A percentile compares a stretch with the other conserved stretches of the same genome.
Conservation (phyloP, 2,888 invertebrate species). For the Drosophila merina region DNA sequence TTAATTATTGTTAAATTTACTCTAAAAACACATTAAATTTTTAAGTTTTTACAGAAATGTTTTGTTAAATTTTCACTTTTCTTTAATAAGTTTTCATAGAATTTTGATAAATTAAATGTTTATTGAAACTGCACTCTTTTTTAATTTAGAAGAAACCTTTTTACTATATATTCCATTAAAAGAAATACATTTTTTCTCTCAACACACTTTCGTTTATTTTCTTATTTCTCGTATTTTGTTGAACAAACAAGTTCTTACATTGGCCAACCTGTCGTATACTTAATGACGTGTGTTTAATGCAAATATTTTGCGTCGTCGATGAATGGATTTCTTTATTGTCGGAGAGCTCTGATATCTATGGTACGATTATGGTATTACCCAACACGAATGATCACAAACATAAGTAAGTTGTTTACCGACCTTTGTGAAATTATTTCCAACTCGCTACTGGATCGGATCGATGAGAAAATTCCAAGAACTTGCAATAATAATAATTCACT, state of each 20-base stretch:
- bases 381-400: slow-evolving; percentile 24
- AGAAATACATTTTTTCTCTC: background rate
- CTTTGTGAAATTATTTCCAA: slow-evolving; percentile 32
- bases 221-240: slow-evolving; percentile 4
- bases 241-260: slow-evolving; percentile 35
- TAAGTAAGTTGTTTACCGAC: slow-evolving; percentile 27
- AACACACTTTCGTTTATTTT: background rate
- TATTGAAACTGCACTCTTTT: no score
- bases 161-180: no score
- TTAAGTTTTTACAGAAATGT: no score
- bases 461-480: no score
- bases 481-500: background rate
- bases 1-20: no score
- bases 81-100: no score
- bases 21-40: background rate
- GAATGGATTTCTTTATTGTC: slow-evolving; percentile 23
- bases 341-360: no score
- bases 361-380: slow-evolving; percentile 5
- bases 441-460: slow-evolving; percentile 7
- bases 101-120: no score
- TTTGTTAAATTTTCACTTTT: no score
- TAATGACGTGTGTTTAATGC: slow-evolving; percentile 38
- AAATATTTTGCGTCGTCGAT: slow-evolving; percentile 33
- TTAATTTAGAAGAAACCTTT: no score
- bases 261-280: slow-evolving; percentile 40